Base-by-base conservation (phyloP, 2,797 vertebrate species). In the Hirundo rustica region DNA sequence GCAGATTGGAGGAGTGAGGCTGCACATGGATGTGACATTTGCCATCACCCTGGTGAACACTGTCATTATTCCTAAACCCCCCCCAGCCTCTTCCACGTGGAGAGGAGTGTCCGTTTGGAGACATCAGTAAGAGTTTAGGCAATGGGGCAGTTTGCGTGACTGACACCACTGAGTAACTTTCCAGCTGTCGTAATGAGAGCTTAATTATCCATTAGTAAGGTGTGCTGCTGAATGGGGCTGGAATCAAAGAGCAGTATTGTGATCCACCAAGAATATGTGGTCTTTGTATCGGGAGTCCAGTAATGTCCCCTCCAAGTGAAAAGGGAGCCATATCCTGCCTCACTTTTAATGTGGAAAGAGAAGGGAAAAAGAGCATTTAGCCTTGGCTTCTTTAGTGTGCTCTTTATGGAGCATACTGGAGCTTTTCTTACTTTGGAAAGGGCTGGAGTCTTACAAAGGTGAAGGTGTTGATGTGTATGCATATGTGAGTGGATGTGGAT, bases 1-100 rank as follows among this genome's bases (percentile, higher is more conserved):
- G n/a, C 45, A 48, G 53, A 32, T 18, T n/a, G 40, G 72, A 62
- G 60, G 14, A 45, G 18, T 9, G 47, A 81, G 45, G 14, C 20
- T 34, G 10, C 50, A 19, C 40, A 21, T 11, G 2, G 3, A 3
- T 29, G 54, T 0, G 0, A 13, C 38, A 13, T 36, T 32, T 48
- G 10, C 58, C 50, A 30, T 78, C 32, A 2, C 9, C 48, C 45
- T n/a, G 44, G 8, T 47, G 60, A 72, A 34, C 47, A 6, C 3
- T 38, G 15, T 16, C 7, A 0, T 50, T 61, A 34, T 40, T 88
- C 60, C 27, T n/a, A 38, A 85, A 34, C 22, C 50, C 60, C 25
- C 6, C 3, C 0, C 66, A 72, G 48, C 27, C 15, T 44, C 36
- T 80, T 70, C 55, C 34, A 20, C 5, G 0, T 38, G 44, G 40